Evolutionary conservation across 2,113 vertebrate species (phyloP).

Genomic region (Glaucomys volans): DNA sequence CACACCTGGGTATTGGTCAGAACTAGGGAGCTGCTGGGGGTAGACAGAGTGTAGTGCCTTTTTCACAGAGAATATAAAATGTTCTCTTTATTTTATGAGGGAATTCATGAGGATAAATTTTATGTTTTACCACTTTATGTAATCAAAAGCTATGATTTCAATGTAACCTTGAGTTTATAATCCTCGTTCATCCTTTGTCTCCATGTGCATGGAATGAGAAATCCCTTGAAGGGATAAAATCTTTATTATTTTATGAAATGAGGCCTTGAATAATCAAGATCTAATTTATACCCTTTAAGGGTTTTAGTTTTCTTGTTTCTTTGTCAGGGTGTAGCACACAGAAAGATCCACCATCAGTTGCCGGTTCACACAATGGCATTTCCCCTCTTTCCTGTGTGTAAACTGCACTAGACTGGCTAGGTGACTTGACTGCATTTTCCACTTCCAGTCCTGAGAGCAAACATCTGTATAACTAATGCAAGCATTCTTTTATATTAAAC

Average conservation of each 20-base stretch:
- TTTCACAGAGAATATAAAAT: constrained; percentile 26
- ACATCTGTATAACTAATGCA: background rate
- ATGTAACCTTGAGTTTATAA: constrained; percentile 34
- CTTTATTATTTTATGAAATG: constrained; percentile 64
- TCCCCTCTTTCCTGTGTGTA: background rate
- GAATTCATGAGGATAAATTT: background rate
- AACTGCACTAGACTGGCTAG: background rate
- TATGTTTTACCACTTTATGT: constrained; percentile 21
- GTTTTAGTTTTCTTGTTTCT: constrained; percentile 16
- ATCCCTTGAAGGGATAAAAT: background rate
- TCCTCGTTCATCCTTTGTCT: background rate
- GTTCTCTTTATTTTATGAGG: constrained; percentile 24
- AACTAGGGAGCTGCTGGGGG: background rate
- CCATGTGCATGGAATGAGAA: background rate
- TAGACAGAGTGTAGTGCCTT: background rate
- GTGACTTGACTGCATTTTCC: constrained; percentile 10
- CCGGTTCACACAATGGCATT: background rate
- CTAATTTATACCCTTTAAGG: constrained; percentile 24
- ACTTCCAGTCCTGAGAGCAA: background rate
- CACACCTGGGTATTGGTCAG: background rate
- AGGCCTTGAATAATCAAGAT: constrained; percentile 53
- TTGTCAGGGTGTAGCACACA: background rate
- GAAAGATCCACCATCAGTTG: background rate
- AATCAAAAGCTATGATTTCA: constrained; percentile 53
- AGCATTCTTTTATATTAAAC: background rate